These are phyloP conservation scores for Taxidea taxus DNA, from an alignment of 2,113 vertebrate species.

Conservation along the genomic window DNA sequence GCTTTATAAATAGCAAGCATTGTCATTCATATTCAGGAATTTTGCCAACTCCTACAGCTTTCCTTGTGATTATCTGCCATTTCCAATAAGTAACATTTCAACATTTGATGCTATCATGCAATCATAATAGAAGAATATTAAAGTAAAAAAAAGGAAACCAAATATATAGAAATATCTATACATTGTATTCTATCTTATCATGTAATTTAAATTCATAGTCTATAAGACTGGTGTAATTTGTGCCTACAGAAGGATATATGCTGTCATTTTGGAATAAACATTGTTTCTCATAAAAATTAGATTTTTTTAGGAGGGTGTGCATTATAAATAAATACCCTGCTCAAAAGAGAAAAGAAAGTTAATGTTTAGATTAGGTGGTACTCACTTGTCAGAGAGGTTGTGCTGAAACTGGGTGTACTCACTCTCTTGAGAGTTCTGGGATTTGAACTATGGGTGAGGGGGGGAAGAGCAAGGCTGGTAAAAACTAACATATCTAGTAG, in stretches of 20 bases:
- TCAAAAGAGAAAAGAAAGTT: neutral
- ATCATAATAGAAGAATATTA: constrained; percentile 20
- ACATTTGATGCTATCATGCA: neutral
- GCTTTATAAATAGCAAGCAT: constrained; percentile 24
- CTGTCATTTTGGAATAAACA: constrained; percentile 21
- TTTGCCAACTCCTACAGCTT: neutral
- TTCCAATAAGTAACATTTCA: constrained; percentile 32
- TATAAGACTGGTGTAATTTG: neutral
- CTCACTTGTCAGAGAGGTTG: neutral
- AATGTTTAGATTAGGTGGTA: neutral
- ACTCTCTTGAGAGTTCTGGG: neutral
- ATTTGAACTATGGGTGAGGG: neutral
- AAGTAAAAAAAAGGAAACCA: neutral
- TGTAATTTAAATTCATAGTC: constrained; percentile 49
- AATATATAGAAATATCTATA: neutral
- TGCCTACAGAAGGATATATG: neutral
- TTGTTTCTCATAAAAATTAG: neutral
- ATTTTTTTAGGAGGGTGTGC: neutral
- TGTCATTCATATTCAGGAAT: neutral
- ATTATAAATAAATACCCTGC: neutral
- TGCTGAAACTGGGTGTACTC: neutral
- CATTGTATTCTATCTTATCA: neutral
- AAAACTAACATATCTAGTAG: neutral
- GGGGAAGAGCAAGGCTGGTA: neutral
- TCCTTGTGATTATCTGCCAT: constrained; percentile 39